phyloP scores from a whole-genome alignment of 2,797 vertebrate species.

The Pipistrellus kuhlii region DNA sequence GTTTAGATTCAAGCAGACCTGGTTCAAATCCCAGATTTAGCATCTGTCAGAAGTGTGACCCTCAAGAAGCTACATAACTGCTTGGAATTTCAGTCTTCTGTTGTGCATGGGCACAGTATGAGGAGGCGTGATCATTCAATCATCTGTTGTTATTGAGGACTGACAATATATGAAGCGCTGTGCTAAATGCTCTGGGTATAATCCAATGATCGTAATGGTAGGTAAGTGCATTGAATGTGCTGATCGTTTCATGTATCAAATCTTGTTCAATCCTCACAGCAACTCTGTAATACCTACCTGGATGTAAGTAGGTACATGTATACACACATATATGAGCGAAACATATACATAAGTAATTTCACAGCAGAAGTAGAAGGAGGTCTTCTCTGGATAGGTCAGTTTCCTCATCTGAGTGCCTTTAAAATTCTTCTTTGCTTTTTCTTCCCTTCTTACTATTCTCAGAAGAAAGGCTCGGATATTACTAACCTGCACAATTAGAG shows the following conservation, averaged over 20 bases:
- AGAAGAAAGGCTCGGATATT: neutral
- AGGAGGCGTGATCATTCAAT: neutral
- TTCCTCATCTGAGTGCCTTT: neutral
- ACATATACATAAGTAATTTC: neutral
- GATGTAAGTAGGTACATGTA: neutral
- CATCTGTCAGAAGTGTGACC: neutral
- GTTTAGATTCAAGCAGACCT: neutral
- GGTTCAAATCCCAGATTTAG: conserved; percentile 5
- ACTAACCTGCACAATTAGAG: neutral
- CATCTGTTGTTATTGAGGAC: neutral
- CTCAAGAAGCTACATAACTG: neutral
- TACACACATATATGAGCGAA: neutral
- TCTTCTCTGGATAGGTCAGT: neutral
- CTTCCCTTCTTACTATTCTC: neutral
- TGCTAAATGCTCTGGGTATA: neutral
- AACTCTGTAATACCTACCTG: neutral
- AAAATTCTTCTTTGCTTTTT: conserved; percentile 2
- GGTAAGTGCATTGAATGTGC: neutral
- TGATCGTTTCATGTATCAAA: neutral
- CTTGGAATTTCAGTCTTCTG: neutral
- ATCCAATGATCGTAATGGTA: neutral
- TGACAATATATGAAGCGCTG: neutral
- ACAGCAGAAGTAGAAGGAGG: neutral
- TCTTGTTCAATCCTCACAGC: neutral
- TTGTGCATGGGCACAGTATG: neutral